Base-by-base conservation (phyloP, 2,113 vertebrate species). In the Pontoporia blainvillei region DNA sequence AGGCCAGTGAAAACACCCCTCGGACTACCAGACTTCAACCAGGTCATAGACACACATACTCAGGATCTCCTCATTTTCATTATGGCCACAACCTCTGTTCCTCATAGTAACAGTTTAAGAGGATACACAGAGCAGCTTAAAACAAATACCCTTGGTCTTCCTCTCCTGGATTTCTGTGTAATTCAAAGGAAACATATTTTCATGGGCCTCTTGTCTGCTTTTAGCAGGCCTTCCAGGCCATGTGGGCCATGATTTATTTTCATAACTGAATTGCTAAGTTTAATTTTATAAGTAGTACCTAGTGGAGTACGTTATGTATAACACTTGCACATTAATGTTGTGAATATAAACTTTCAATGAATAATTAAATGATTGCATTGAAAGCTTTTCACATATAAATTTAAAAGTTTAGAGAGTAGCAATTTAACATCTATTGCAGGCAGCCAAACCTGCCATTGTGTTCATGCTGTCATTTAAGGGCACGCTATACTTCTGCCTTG, bases 181-280 rank as follows among this genome's bases (percentile, higher is more conserved):
- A 94, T 87, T 91, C 57, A 78, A 94, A 82, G 78, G 54, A 85
- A 87, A 61, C 41, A 46, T 66, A 62, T 84, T 62, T 73, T 94
- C 66, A 64, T 34, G 12, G 88, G 46, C 93, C 54, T n/a, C n/a
- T 36, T 31, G 72, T 67, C 62, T 78, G 90, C 41, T 86, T 89
- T 94, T 73, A 91, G 91, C n/a, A 64, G 93, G 67, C 17, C 79
- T 83, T 95, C 41, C n/a, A 36, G 73, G 49, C 36, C 21, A 75
- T 41, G 52, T 52, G 89, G 73, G 78, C 15, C 85, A 59, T 29
- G 72, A 78, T 91, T 95, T 94, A 73, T 95, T 96, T 97, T 96
- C 67, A 46, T 78, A 88, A 79, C 23, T 41, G 72, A 85, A 92
- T 21, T 27, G 44, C 29, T 73, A 67, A 66, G 82, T 91, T 76